Evolutionary conservation across 2,797 vertebrate species (phyloP).

Genomic region (Pseudochirops cupreus): DNA sequence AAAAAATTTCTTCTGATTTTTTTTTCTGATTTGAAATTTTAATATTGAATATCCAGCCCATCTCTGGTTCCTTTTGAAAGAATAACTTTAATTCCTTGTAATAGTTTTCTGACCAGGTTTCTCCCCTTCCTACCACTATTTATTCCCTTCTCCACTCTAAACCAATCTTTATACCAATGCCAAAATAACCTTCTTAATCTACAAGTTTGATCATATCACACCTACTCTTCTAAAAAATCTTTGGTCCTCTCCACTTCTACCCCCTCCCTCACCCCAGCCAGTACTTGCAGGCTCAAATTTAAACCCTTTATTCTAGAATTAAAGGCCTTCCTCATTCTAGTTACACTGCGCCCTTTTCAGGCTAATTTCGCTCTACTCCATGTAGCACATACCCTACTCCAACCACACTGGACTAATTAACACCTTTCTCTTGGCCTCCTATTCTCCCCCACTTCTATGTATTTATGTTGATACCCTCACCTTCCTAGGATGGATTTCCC

Average conservation of each 20-base stretch:
- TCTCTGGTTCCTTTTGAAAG: not conserved
- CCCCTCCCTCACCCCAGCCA: fast-evolving
- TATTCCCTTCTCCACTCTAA: not conserved
- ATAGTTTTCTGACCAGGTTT: not conserved
- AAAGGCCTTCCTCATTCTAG: not conserved
- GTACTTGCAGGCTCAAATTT: not conserved
- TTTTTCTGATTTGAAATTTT: not conserved
- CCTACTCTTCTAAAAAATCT: not conserved
- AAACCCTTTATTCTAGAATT: not conserved
- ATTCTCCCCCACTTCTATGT: not conserved
- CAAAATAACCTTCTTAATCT: not conserved
- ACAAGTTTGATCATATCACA: not conserved
- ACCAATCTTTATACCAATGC: not conserved
- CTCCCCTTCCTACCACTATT: not conserved
- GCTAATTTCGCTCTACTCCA: not conserved
- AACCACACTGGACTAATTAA: not conserved
- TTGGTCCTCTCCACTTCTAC: not conserved
- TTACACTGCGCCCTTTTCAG: not conserved
- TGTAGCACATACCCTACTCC: not conserved
- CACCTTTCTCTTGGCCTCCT: not conserved
- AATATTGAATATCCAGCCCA: not conserved
- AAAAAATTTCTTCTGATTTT: not conserved
- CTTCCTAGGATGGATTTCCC: not conserved
- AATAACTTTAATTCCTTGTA: not conserved
- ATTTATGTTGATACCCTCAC: not conserved